Evolutionary conservation across 2,888 invertebrate genomes (phyloP), one percentile per base, ranked within the genome.

Genomic region (Dione juno): DNA sequence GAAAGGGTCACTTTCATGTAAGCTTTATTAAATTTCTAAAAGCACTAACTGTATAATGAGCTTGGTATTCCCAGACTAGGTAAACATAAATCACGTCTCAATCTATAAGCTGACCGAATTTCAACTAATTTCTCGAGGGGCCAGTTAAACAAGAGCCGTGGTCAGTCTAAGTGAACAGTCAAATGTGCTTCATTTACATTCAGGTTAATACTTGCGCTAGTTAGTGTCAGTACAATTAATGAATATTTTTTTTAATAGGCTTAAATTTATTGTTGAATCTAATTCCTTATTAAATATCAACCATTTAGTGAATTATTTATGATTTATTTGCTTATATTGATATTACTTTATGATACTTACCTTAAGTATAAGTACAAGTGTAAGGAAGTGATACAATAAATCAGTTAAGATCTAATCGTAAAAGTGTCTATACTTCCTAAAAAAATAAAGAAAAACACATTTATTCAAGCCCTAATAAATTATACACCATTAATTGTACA

Each of bases 61-160:
- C 19, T 66, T 43, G 43, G 65, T 71, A 63, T 66, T 50, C 67
- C 65, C 65, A 40, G 45, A 16, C 54, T 67, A 52, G 35, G 35
- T n/a, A 45, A 45, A 45, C 45, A 69, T 73, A 70, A 75, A 73
- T 73, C 73, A 75, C 69, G 65, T 72, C 66, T 65, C 59, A 70
- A 73, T 72, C 73, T 61, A 76, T 75, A 70, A 74, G 73, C 70
- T 70, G 69, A 43, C 58, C 52, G 66, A 70, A 71, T 72, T 75
- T 71, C 72, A 71, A 69, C 64, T 73, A 74, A 76, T 74, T 72
- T 75, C 76, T 75, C 76, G 13, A 28, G 76, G 75, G 74, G 67
- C 54, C 72, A 66, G 72, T 72, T 67, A 67, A 64, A 66, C 69
- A 71, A 65, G 70, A 71, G 59, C 69, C 71, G 72, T 66, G 72